Conservation (phyloP, 1,140 invertebrate genomes). For the Listronotus oregonensis region DNA sequence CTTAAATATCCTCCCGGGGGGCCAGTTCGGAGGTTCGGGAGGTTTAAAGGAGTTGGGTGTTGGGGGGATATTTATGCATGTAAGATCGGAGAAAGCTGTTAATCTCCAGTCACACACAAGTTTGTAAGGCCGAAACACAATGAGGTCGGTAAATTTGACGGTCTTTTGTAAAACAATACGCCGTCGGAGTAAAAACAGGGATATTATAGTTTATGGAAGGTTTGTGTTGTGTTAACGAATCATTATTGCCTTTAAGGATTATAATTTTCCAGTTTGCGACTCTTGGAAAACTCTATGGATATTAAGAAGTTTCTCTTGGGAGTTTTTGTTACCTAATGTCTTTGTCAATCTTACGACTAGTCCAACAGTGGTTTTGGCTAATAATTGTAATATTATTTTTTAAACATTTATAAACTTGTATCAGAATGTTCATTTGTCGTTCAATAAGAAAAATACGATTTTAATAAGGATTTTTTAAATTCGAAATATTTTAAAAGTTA, state of each 20-base stretch:
- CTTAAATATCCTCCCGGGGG: slow-evolving; percentile 14
- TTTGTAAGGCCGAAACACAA: slow-evolving; percentile 41
- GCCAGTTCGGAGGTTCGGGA: slow-evolving; percentile 36
- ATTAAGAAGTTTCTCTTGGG: background rate
- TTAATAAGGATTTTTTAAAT: no score
- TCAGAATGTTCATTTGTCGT: no score
- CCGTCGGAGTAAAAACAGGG: slow-evolving; percentile 45
- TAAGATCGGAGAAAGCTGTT: slow-evolving; percentile 50
- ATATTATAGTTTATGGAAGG: slow-evolving; percentile 46
- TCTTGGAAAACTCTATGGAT: slow-evolving; percentile 12
- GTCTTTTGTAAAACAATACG: slow-evolving; percentile 38
- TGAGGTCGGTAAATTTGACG: slow-evolving; percentile 33
- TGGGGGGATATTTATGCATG: slow-evolving; percentile 48
- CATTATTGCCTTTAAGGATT: slow-evolving; percentile 35
- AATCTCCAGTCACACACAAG: slow-evolving; percentile 48
- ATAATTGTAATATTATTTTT: no score
- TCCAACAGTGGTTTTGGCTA: no score
- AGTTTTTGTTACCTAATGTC: background rate
- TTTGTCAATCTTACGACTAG: background rate
- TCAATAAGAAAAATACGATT: no score
- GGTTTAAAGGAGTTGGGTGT: slow-evolving; percentile 15
- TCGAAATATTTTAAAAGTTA: no score
- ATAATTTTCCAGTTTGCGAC: slow-evolving; percentile 19
- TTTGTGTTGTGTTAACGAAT: slow-evolving; percentile 38
- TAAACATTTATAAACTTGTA: no score